Percentiles rank a stretch among this genome's conserved stretches.
These are phyloP conservation scores for Salticus scenicus DNA, from an alignment of 2,888 invertebrate genomes.

Conservation along the genomic window DNA sequence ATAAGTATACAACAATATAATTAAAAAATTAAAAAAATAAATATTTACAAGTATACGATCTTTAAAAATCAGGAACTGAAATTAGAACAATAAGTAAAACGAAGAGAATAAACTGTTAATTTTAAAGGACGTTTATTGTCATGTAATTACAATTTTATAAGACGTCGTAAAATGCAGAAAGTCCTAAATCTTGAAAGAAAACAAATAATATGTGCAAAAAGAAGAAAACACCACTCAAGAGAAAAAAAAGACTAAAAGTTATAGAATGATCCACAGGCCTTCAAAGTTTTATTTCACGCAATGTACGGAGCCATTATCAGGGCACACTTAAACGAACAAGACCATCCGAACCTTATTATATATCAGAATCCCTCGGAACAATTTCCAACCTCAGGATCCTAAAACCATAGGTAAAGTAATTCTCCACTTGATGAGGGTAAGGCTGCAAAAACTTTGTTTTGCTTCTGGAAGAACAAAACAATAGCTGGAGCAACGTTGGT, in stretches of 20 bases:
- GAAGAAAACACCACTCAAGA: not conserved
- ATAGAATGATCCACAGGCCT: conserved; percentile 15
- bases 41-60: too few species aligned
- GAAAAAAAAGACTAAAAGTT: not conserved
- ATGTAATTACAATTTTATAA: not conserved
- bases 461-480: conserved; percentile 29
- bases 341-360: conserved; percentile 33
- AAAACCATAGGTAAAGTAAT: conserved; percentile 56
- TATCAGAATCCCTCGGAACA: conserved; percentile 13
- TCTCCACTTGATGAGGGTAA: conserved; percentile 59
- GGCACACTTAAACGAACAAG: conserved; percentile 34
- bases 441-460: conserved; percentile 43
- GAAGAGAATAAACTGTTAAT: too few species aligned
- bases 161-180: not conserved
- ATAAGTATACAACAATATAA: too few species aligned
- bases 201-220: not conserved
- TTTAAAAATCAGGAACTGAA: too few species aligned
- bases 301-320: conserved; percentile 49
- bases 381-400: conserved; percentile 24
- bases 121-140: too few species aligned
- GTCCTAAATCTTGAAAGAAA: not conserved
- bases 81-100: too few species aligned
- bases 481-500: not conserved
- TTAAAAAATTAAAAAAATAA: too few species aligned
- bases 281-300: conserved; percentile 9